Conservation (phyloP, 2,888 invertebrate genomes). For the Tenthredo livida region DNA sequence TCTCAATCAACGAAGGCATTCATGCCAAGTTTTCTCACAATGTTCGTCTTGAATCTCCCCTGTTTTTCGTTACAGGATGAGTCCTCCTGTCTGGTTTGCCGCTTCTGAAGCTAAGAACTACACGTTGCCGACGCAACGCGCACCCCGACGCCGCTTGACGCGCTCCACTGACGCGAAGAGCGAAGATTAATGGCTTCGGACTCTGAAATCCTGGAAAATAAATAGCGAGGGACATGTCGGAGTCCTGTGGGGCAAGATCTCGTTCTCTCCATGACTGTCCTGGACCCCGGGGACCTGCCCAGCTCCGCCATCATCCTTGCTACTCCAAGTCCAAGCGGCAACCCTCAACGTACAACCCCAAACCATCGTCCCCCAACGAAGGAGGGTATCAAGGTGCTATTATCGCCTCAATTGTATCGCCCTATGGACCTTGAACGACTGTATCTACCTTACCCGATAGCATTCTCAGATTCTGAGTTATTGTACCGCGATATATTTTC, state of each 20-base stretch:
- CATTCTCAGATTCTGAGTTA: not conserved
- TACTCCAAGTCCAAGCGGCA: constrained; percentile 46
- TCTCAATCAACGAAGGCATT: constrained; percentile 75
- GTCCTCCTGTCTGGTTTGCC: constrained; percentile 23
- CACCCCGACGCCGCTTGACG: constrained; percentile 76
- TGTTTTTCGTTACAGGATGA: constrained; percentile 45
- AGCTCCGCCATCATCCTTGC: constrained; percentile 57
- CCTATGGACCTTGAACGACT: not conserved
- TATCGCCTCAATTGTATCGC: constrained; percentile 62
- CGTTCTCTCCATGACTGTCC: constrained; percentile 32
- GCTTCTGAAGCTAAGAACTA: constrained; percentile 59
- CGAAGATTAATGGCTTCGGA: constrained; percentile 77
- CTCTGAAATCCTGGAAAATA: constrained; percentile 78
- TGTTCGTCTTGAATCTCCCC: constrained; percentile 53
- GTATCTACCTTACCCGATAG: not conserved
- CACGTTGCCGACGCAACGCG: constrained; percentile 69
- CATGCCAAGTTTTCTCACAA: constrained; percentile 66
- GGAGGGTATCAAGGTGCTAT: constrained; percentile 63
- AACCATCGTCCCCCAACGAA: constrained; percentile 57
- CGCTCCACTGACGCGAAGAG: constrained; percentile 76
- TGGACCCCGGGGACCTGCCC: constrained; percentile 65
- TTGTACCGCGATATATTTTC: not conserved
- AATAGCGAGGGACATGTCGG: constrained; percentile 72
- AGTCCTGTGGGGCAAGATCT: constrained; percentile 66
- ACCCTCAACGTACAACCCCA: constrained; percentile 27